Base-by-base conservation (phyloP, 2,113 vertebrate species). In the Uropsilus gracilis region DNA sequence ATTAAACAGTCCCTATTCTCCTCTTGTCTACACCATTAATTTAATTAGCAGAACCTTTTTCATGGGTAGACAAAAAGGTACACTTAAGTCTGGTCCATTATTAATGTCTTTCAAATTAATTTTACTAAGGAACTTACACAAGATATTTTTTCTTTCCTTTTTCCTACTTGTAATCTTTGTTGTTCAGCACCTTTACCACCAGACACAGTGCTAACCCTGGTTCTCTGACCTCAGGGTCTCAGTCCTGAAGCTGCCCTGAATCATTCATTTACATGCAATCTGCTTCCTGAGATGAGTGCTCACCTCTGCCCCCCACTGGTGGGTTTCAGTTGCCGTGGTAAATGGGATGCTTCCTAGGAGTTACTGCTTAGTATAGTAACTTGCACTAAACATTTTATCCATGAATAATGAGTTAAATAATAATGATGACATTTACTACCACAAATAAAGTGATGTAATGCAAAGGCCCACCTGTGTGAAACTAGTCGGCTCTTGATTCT, bases 31-130 rank as follows among this genome's bases (percentile, higher is more conserved):
- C 12, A 11, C 16, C 61, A 75, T 89, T 73, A 61, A 34, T 83
- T 75, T 91, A 86, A n/a, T 72, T 91, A 73, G 11, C 20, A 93
- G 87, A 71, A 66, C 7, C 1, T 90, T 64, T 89, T 81, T 91
- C 42, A 30, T 63, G 14, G 20, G 3, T 64, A 37, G 34, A 57
- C 11, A 3, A 86, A 86, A 91, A 78, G 37, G 55, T 63, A 84
- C n/a, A 71, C 2, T 61, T 77, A 92, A 83, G 53, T 78, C 48
- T 88, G 39, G 3, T n/a, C 89, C 34, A 86, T 39, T 73, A 34
- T 50, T 44, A 57, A 44, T 76, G 28, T 72, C 13, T 83, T 34
- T 71, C 4, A 76, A 53, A 86, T 77, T 80, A 86, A 77, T 64
- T 95, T 90, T 61, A 66, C 32, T 55, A 5, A 46, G 57, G 17